Evolutionary conservation across 2,797 vertebrate genomes (phyloP).

Genomic region (Clamator glandarius): DNA sequence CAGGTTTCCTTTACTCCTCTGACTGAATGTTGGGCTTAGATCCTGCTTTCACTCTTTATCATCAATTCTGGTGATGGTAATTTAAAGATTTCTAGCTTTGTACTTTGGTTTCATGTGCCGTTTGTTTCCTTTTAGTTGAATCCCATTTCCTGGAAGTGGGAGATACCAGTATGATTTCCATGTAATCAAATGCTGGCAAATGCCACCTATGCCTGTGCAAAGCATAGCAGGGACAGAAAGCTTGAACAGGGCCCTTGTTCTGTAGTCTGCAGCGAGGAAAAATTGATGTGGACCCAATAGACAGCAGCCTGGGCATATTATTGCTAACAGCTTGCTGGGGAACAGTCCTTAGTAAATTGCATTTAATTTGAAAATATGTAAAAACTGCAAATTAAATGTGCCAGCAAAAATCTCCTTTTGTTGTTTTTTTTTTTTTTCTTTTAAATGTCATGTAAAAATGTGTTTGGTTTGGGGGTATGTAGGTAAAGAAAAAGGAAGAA

Average conservation of each 20-base stretch:
- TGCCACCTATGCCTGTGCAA: background rate
- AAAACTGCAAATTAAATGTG: background rate
- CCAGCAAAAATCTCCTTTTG: background rate
- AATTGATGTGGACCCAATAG: background rate
- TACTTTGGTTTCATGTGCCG: accelerated
- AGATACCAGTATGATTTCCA: background rate
- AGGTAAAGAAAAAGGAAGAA: background rate
- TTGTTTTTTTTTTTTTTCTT: background rate
- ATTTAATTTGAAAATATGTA: background rate
- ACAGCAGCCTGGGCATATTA: background rate
- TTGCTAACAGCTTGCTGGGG: slow-evolving; percentile 2
- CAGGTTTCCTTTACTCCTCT: background rate
- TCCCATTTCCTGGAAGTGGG: accelerated
- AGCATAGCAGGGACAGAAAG: background rate
- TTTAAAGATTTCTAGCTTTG: background rate
- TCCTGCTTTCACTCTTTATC: background rate
- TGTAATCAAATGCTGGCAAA: background rate
- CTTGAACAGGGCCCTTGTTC: background rate
- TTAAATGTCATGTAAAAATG: background rate
- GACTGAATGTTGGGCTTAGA: background rate
- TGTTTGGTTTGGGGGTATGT: background rate
- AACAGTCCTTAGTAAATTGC: background rate
- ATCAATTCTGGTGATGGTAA: accelerated
- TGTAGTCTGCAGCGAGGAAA: background rate
- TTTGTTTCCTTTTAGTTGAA: background rate